A percentile compares a stretch with the other conserved stretches of the same genome.
Conservation (phyloP, 2,113 vertebrate genomes). For the Ceyx melanurus region DNA sequence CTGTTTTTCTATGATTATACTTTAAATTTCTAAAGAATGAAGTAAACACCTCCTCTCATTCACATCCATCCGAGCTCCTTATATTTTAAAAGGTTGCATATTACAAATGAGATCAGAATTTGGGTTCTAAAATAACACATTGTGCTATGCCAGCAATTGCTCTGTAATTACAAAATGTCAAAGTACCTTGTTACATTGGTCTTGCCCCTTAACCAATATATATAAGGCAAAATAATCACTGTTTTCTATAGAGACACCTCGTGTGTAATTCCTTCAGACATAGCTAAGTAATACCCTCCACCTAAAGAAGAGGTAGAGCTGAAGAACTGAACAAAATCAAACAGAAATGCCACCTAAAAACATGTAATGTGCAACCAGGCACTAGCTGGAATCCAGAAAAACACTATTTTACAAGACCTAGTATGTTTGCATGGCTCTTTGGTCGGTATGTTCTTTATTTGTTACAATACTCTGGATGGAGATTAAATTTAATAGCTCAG, state of each 20-base stretch:
- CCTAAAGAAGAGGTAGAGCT: not conserved
- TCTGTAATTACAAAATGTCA: not conserved
- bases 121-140: constrained; percentile 20
- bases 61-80: not conserved
- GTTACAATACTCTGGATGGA: not conserved
- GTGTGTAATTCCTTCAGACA: not conserved
- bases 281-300: not conserved
- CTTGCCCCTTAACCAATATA: not conserved
- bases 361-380: not conserved
- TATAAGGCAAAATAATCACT: constrained; percentile 1
- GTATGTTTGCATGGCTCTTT: not conserved
- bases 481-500: not conserved
- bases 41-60: constrained; percentile 17
- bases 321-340: not conserved
- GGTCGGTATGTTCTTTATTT: not conserved
- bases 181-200: constrained; percentile 2
- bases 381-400: not conserved
- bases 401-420: not conserved
- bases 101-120: constrained; percentile 53
- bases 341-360: not conserved
- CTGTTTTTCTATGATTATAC: not conserved
- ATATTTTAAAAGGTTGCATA: constrained; percentile 12
- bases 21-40: constrained; percentile 20
- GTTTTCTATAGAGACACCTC: not conserved
- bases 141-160: not conserved